A percentile compares a stretch with the other conserved stretches of the same genome.
Conservation (phyloP, 2,888 invertebrate genomes). For the Epistrophe grossulariae region DNA sequence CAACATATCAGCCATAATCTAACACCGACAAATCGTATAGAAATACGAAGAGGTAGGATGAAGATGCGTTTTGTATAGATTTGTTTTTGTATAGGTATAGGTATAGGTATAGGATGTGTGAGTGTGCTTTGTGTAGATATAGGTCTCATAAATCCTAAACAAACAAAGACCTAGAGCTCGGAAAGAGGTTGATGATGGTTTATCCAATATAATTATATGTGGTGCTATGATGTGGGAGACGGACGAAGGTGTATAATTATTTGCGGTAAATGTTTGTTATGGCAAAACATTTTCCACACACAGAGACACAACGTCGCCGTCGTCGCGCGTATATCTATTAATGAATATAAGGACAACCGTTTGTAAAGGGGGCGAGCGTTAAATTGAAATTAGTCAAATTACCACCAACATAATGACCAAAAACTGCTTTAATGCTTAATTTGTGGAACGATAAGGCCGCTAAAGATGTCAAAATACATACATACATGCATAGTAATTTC, state of each 20-base stretch:
- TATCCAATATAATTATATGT: constrained; percentile 7
- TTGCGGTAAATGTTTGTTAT: constrained; percentile 21
- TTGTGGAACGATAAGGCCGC: constrained; percentile 17
- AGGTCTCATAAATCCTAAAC: constrained; percentile 19
- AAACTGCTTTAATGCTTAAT: constrained; percentile 12
- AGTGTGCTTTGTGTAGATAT: not conserved
- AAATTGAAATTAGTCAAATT: constrained; percentile 42
- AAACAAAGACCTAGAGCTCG: constrained; percentile 14
- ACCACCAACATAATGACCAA: constrained; percentile 13
- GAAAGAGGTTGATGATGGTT: not conserved
- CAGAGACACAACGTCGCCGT: not conserved
- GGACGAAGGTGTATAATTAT: not conserved
- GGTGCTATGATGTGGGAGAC: constrained; percentile 11
- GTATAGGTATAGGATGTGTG: not conserved
- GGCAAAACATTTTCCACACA: constrained; percentile 16
- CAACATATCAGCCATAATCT: not conserved
- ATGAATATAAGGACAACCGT: not conserved
- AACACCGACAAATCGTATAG: not conserved
- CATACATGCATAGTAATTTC: not conserved
- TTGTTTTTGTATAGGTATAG: not conserved
- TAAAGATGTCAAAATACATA: constrained; percentile 1
- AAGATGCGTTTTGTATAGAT: not conserved
- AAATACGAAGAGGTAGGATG: not conserved
- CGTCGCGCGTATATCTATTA: not conserved
- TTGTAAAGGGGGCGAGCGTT: constrained; percentile 25